Conservation (phyloP, 2,797 vertebrate genomes). For the Xyrichtys novacula region DNA sequence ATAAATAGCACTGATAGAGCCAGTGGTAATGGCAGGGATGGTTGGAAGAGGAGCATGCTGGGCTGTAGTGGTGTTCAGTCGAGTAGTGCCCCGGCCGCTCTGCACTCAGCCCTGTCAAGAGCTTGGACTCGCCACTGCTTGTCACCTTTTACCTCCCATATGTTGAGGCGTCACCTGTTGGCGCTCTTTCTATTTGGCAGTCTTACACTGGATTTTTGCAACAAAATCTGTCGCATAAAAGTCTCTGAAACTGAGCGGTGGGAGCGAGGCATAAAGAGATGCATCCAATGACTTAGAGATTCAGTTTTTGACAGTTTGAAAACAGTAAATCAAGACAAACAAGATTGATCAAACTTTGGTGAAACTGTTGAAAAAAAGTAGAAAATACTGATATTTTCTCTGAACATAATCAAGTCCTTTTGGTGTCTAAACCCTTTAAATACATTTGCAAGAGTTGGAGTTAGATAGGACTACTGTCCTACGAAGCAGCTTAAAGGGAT, state of each 20-base stretch:
- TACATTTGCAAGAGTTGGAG: too few relatives aligned
- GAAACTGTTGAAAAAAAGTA: too few relatives aligned
- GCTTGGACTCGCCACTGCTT: constrained; percentile 9
- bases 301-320: constrained; percentile 13
- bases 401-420: too few relatives aligned
- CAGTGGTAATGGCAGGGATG: constrained; percentile 50
- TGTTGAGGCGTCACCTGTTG: constrained; percentile 31
- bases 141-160: constrained; percentile 44
- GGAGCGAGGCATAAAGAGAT: neutral
- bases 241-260: constrained; percentile 10
- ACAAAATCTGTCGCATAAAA: constrained; percentile 15
- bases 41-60: constrained; percentile 38
- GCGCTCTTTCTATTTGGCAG: constrained; percentile 60
- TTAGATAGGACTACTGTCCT: too few relatives aligned
- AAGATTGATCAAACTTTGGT: too few relatives aligned
- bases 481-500: too few relatives aligned
- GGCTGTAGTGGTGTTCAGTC: constrained; percentile 53
- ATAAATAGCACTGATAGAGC: constrained; percentile 77
- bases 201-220: constrained; percentile 33
- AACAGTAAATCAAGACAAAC: too few relatives aligned
- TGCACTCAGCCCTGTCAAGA: constrained; percentile 11
- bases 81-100: constrained; percentile 25
- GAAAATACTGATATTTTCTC: too few relatives aligned
- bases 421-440: too few relatives aligned
- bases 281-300: neutral